Evolutionary conservation across 1,140 invertebrate genomes (phyloP).

Genomic region (Procambarus virginalis): DNA sequence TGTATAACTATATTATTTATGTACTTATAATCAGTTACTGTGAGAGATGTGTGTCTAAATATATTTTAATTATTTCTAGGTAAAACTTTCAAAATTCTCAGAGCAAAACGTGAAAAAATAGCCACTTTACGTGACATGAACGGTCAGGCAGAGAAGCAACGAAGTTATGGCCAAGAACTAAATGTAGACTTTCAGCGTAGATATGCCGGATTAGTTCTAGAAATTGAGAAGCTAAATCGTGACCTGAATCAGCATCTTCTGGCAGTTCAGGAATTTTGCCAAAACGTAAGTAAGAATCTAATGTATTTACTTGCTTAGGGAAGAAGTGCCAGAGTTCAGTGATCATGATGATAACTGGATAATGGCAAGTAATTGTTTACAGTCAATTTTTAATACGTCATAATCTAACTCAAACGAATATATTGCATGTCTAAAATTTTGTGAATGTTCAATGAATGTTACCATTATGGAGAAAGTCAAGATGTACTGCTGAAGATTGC

Average conservation of each 20-base stretch:
- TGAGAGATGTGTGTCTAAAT: not conserved
- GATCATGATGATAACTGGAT: too few relatives aligned
- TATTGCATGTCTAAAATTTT: too few relatives aligned
- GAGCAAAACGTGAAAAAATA: constrained; percentile 88
- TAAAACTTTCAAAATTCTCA: constrained; percentile 87
- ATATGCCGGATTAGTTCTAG: constrained; percentile 92
- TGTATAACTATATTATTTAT: too few relatives aligned
- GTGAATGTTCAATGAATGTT: too few relatives aligned
- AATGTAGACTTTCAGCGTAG: constrained; percentile 90
- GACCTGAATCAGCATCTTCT: constrained; percentile 90
- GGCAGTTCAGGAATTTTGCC: constrained; percentile 87
- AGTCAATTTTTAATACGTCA: too few relatives aligned
- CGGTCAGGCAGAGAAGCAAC: constrained; percentile 89
- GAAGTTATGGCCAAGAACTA: constrained; percentile 85
- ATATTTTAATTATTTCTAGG: constrained; percentile 72
- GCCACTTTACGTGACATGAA: constrained; percentile 90
- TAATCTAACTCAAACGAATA: too few relatives aligned
- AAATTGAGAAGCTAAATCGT: constrained; percentile 92
- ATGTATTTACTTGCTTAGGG: not conserved
- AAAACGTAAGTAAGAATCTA: constrained; percentile 77
- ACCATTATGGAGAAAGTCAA: too few relatives aligned
- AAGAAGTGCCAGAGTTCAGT: not conserved
- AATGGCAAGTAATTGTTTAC: too few relatives aligned
- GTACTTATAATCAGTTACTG: too few relatives aligned
- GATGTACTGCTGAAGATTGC: too few relatives aligned